Conservation (phyloP, 2,113 vertebrate species). For the Centropus bengalensis region DNA sequence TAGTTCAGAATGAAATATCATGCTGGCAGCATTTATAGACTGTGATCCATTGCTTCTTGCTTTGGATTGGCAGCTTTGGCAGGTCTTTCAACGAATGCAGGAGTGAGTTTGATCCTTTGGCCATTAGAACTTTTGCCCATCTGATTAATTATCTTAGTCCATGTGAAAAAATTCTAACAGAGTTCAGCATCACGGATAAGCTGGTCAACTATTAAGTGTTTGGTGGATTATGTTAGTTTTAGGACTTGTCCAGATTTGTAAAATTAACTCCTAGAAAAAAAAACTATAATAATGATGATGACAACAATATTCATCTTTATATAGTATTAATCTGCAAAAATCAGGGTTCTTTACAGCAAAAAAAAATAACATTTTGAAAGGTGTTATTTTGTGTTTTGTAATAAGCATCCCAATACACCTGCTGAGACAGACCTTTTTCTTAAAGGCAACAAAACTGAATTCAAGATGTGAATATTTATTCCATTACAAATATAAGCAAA, state of each 20-base stretch:
- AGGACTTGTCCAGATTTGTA: not conserved
- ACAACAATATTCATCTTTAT: not conserved
- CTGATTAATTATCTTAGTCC: not conserved
- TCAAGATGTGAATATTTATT: conserved; percentile 11
- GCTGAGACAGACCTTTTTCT: not conserved
- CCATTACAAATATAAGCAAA: not conserved
- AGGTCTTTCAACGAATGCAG: not conserved
- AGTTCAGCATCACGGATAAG: not conserved
- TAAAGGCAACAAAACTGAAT: conserved; percentile 1
- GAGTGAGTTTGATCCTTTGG: not conserved
- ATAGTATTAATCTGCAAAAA: not conserved
- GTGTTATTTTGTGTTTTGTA: not conserved
- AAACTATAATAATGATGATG: not conserved
- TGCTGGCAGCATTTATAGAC: not conserved
- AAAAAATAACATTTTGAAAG: not conserved
- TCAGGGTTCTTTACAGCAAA: not conserved
- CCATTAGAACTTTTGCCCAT: not conserved
- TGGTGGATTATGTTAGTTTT: not conserved
- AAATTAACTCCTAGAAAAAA: not conserved
- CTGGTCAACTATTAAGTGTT: not conserved
- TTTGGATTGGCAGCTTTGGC: not conserved
- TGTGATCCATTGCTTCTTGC: not conserved
- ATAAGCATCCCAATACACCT: not conserved
- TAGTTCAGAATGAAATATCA: not conserved
- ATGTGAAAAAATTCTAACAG: not conserved